phyloP scores from a whole-genome alignment of 1,140 invertebrate species.

The Acromyrmex charruanus region DNA sequence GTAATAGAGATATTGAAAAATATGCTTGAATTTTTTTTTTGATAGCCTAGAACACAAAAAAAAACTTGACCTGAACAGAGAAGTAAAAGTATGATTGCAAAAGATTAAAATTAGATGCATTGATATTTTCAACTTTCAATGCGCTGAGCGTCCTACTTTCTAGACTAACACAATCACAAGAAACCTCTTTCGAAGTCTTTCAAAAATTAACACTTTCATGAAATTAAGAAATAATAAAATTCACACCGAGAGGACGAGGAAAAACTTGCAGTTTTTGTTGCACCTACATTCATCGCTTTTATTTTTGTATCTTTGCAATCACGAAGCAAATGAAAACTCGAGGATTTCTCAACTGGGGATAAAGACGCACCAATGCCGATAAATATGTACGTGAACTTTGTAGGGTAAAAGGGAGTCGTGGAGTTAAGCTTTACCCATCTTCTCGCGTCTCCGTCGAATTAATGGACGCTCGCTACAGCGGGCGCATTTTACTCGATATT shows the following conservation, averaged over 20 bases:
- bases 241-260: too few relatives aligned
- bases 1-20: too few relatives aligned
- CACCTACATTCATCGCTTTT: not conserved
- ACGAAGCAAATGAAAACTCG: constrained; percentile 28
- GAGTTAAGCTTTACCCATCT: constrained; percentile 6
- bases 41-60: too few relatives aligned
- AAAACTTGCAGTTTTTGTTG: not conserved
- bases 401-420: not conserved
- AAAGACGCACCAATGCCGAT: constrained; percentile 31
- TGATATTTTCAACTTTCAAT: not conserved
- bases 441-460: constrained; percentile 33
- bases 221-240: constrained; percentile 11
- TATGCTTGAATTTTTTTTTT: too few relatives aligned
- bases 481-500: constrained; percentile 52
- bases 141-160: not conserved
- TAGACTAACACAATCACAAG: not conserved
- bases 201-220: not conserved
- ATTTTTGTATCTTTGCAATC: constrained; percentile 15
- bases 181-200: too few relatives aligned
- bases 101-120: too few relatives aligned
- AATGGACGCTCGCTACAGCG: constrained; percentile 40
- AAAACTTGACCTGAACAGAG: too few relatives aligned
- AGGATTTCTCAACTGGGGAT: not conserved
- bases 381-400: constrained; percentile 55
- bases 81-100: too few relatives aligned